These are phyloP conservation scores for Podarcis cretensis DNA, from an alignment of 2,113 vertebrate species.

Conservation along the genomic window DNA sequence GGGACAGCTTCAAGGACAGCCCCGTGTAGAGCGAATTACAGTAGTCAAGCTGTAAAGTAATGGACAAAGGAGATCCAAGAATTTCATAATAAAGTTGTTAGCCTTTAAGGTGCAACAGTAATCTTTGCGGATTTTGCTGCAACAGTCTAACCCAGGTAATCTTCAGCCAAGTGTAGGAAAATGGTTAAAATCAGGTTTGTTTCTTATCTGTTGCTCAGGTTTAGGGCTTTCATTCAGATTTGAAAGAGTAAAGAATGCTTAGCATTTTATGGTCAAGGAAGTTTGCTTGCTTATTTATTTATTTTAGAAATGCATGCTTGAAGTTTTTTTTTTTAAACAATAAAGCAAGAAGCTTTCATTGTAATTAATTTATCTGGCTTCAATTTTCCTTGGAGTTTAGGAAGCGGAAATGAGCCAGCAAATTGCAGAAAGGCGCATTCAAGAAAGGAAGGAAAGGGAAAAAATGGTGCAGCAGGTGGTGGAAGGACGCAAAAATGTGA, in stretches of 20 bases:
- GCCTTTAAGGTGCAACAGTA: no score
- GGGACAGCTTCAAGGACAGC: no score
- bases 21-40: no score
- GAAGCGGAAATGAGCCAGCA: slow-evolving; percentile 78
- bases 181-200: neutral
- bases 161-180: neutral
- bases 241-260: neutral
- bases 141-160: neutral
- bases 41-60: no score
- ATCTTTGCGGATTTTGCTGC: no score
- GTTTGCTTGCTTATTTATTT: no score
- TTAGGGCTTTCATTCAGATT: neutral
- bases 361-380: no score
- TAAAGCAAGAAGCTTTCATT: no score
- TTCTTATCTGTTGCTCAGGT: neutral
- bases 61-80: no score
- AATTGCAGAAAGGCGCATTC: slow-evolving; percentile 76
- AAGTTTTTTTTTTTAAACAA: no score
- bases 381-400: slow-evolving; percentile 68
- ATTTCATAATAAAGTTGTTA: no score
- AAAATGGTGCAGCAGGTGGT: slow-evolving; percentile 84
- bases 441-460: slow-evolving; percentile 81
- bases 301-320: no score
- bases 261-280: neutral
- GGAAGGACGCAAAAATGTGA: slow-evolving; percentile 85